Base-by-base conservation (phyloP, 2,797 vertebrate species). In the Typhlichthys eigenmanni region DNA sequence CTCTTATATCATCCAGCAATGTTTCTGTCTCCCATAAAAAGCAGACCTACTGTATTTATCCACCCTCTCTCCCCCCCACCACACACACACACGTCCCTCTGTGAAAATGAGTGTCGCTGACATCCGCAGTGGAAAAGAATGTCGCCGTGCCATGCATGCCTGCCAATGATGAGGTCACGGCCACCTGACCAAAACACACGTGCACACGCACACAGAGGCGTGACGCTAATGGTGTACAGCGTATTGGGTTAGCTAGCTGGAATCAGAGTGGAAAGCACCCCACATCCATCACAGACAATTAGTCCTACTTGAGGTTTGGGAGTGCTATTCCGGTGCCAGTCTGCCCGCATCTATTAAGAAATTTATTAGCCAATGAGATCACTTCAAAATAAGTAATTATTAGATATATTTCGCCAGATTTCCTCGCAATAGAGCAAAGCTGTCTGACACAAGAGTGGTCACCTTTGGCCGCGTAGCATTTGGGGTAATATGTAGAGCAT, bases 241-340 rank as follows among this genome's bases (percentile, higher is more conserved):
- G 56, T 55, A 50, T n/a, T 46, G 13, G 72, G 67, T 62, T 66
- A n/a, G 9, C 49, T 58, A 29, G 63, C 46, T 5, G 54, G 69
- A 70, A 74, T 60, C 55, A 2, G 66, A 80, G 75, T 72, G 69
- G 72, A 64, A 82, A 69, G 61, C 74, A 72, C 53, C 48, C 62
- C n/a, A 58, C 69, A 84, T 82, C 79, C 80, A 83, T 86, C 79
- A 83, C 80, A 80, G 51, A 57, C 78, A 80, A 84, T 84, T 83
- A 84, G 83, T 76, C 76, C 71, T 60, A 72, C 69, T 60, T 75
- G 75, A 75, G 55, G 79, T 55, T 55, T 67, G 56, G 54, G 61
- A 75, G 60, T 4, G 58, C 61, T 46, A 4, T 58, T 61, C 58
- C 61, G 67, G 66, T 61, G 68, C 69, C 60, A 64, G 68, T 13